These are phyloP conservation scores for Taphrorychus bicolor DNA, from an alignment of 2,888 invertebrate genomes.

Conservation along the genomic window DNA sequence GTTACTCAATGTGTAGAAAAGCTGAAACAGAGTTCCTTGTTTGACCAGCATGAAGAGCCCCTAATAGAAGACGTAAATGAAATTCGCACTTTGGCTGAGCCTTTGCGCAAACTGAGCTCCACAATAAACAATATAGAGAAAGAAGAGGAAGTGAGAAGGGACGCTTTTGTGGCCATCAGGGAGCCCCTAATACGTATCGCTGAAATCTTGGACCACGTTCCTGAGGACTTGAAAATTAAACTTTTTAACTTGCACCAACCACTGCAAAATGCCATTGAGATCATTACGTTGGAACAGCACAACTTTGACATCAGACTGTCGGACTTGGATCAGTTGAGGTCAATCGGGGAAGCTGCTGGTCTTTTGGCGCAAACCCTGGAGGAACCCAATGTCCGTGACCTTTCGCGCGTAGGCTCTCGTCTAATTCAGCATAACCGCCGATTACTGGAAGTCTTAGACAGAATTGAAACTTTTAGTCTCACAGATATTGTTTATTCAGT, in stretches of 20 bases:
- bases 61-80: constrained; percentile 48
- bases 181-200: constrained; percentile 52
- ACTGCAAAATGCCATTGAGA: constrained; percentile 53
- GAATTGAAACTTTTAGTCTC: constrained; percentile 41
- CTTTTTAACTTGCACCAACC: constrained; percentile 48
- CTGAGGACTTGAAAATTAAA: constrained; percentile 48
- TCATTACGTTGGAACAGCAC: constrained; percentile 52
- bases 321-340: constrained; percentile 29
- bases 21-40: constrained; percentile 44
- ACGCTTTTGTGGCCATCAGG: constrained; percentile 46
- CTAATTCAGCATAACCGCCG: constrained; percentile 14
- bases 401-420: constrained; percentile 14
- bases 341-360: constrained; percentile 19
- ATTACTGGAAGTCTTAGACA: constrained; percentile 30
- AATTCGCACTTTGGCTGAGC: constrained; percentile 50
- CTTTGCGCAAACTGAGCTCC: constrained; percentile 51
- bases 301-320: constrained; percentile 51
- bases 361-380: constrained; percentile 20
- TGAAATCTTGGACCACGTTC: constrained; percentile 48
- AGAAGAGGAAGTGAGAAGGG: constrained; percentile 46
- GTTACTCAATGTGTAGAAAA: constrained; percentile 54
- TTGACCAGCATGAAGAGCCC: constrained; percentile 46
- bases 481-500: constrained; percentile 40
- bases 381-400: constrained; percentile 15
- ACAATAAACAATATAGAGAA: constrained; percentile 50